phyloP scores from a whole-genome alignment of 2,797 vertebrate species.

The Spinus olivaceus region DNA sequence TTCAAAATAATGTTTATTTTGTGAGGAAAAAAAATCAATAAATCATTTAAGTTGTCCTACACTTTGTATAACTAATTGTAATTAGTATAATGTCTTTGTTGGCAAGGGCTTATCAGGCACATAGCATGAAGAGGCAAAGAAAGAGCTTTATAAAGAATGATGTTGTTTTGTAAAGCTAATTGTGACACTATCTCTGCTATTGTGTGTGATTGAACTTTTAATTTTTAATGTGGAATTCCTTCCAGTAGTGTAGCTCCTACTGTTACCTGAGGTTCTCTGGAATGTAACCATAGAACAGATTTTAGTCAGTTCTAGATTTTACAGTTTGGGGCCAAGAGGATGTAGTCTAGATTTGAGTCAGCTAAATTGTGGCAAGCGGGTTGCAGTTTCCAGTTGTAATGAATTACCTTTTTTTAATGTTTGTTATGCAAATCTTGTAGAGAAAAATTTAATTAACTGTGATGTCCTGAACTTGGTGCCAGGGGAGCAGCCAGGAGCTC shows the following conservation, averaged over 20 bases:
- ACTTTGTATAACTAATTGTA: slow-evolving; percentile 66
- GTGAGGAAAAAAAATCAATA: slow-evolving; percentile 64
- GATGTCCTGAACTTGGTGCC: background rate
- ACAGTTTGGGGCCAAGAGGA: background rate
- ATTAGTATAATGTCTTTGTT: slow-evolving; percentile 71
- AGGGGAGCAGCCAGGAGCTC: background rate
- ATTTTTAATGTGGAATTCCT: slow-evolving; percentile 63
- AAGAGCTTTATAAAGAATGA: slow-evolving; percentile 43
- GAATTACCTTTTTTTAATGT: background rate
- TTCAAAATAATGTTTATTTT: slow-evolving; percentile 63
- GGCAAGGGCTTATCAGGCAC: slow-evolving; percentile 66
- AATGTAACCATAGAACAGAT: background rate
- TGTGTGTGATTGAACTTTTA: slow-evolving; percentile 55
- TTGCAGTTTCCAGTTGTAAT: background rate
- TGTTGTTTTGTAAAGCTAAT: slow-evolving; percentile 54
- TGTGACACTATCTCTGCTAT: slow-evolving; percentile 45
- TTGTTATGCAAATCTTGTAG: background rate
- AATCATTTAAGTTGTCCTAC: slow-evolving; percentile 66
- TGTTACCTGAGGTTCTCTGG: slow-evolving; percentile 21
- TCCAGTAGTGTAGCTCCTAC: background rate
- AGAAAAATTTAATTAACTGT: background rate
- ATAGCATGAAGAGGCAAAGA: slow-evolving; percentile 35
- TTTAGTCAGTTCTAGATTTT: slow-evolving; percentile 7
- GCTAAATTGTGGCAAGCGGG: background rate
- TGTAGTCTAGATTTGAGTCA: background rate